Evolutionary conservation across 2,888 invertebrate genomes (phyloP).

Genomic region (Ectemnius cavifrons): DNA sequence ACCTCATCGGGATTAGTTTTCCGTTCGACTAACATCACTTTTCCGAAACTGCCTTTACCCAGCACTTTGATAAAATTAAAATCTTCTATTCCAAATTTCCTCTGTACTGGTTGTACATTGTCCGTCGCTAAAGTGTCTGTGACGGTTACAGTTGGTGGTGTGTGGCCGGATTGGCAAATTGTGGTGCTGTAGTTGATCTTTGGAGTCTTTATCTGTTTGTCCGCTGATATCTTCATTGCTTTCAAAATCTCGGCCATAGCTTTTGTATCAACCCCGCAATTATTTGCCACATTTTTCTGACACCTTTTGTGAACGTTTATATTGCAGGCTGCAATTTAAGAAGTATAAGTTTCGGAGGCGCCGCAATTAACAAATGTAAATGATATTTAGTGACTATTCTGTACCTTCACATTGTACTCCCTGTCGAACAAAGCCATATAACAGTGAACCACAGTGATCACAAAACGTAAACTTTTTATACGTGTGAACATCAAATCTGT

Average conservation of each 20-base stretch:
- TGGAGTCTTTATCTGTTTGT: conserved; percentile 83
- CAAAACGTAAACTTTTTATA: conserved; percentile 99
- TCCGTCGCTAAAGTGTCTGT: conserved; percentile 51
- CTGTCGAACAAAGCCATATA: conserved; percentile 97
- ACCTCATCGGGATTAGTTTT: conserved; percentile 93
- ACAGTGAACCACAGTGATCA: conserved; percentile 98
- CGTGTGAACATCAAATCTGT: conserved; percentile 96
- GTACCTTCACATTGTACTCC: conserved; percentile 96
- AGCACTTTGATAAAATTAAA: conserved; percentile 99
- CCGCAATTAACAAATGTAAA: too few species aligned
- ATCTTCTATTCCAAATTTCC: conserved; percentile 87
- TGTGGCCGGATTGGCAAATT: conserved; percentile 49
- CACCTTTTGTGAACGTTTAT: conserved; percentile 99
- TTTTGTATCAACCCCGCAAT: conserved; percentile 98
- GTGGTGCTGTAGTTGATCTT: conserved; percentile 69
- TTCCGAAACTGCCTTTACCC: conserved; percentile 99
- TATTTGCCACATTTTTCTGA: conserved; percentile 99
- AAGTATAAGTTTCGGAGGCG: conserved; percentile 16
- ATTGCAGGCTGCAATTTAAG: conserved; percentile 85
- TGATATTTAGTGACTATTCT: too few species aligned
- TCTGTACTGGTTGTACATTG: conserved; percentile 35
- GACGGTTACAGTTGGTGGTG: conserved; percentile 61
- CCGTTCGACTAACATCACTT: conserved; percentile 98
- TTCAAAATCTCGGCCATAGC: conserved; percentile 96
- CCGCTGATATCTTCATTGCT: conserved; percentile 94